phyloP scores from a whole-genome alignment of 2,113 vertebrate species.

The Megaceryle maxima region DNA sequence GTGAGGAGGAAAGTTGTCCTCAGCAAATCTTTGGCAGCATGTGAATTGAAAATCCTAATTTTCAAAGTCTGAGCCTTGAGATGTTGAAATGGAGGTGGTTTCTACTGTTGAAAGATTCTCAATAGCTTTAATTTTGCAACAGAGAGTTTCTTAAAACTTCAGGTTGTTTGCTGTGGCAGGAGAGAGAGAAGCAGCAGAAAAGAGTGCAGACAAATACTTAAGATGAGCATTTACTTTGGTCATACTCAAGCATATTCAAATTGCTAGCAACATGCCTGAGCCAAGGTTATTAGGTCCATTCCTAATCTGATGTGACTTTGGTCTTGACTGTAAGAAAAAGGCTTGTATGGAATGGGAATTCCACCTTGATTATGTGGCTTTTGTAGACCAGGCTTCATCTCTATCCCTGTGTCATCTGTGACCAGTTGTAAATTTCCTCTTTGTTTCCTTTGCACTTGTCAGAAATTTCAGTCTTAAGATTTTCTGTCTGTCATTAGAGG shows the following conservation, averaged over 20 bases:
- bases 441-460: not conserved
- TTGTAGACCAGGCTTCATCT: not conserved
- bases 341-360: not conserved
- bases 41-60: not conserved
- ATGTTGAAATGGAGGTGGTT: not conserved
- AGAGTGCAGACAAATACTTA: not conserved
- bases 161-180: not conserved
- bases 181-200: not conserved
- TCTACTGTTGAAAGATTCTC: not conserved
- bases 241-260: not conserved
- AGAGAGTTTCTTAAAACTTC: not conserved
- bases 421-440: not conserved
- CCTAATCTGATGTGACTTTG: not conserved
- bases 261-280: not conserved
- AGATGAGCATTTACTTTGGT: not conserved
- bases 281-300: not conserved
- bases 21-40: not conserved
- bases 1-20: not conserved
- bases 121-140: not conserved
- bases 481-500: not conserved
- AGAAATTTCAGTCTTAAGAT: not conserved
- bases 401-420: not conserved
- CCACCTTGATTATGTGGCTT: not conserved
- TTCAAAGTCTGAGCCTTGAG: not conserved
- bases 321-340: not conserved